These are phyloP conservation scores for Tokudaia muenninki DNA, from an alignment of 2,797 vertebrate species.

Conservation along the genomic window DNA sequence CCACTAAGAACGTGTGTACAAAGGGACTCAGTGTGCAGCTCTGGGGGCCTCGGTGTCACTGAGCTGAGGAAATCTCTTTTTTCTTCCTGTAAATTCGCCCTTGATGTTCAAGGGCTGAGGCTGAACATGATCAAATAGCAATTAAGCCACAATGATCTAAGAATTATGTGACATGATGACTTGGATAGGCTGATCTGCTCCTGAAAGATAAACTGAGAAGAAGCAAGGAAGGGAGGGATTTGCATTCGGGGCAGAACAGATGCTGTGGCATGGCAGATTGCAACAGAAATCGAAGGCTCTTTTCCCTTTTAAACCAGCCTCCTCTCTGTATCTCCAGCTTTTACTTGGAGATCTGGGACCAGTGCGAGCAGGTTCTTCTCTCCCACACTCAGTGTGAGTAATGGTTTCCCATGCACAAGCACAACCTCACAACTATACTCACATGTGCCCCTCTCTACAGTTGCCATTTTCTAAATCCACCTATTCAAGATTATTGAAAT, in stretches of 20 bases:
- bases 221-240: neutral
- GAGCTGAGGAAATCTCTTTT: neutral
- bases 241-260: neutral
- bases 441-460: neutral
- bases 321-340: neutral
- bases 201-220: conserved; percentile 51
- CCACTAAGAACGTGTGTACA: conserved; percentile 9
- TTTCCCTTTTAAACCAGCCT: neutral
- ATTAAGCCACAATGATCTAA: conserved; percentile 68
- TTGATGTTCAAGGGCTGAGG: conserved; percentile 59
- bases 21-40: neutral
- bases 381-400: neutral
- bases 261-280: neutral
- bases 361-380: neutral
- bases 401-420: neutral
- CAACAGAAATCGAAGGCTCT: neutral
- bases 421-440: neutral
- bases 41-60: neutral
- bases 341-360: neutral
- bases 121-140: conserved; percentile 69
- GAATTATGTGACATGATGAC: conserved; percentile 57
- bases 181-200: conserved; percentile 45
- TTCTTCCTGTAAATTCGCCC: conserved; percentile 44
- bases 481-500: neutral
- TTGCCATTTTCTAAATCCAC: neutral